Percentiles rank a stretch among this genome's conserved stretches.
These are phyloP conservation scores for Grantiella picta DNA, from an alignment of 2,113 vertebrate genomes.

Conservation along the genomic window DNA sequence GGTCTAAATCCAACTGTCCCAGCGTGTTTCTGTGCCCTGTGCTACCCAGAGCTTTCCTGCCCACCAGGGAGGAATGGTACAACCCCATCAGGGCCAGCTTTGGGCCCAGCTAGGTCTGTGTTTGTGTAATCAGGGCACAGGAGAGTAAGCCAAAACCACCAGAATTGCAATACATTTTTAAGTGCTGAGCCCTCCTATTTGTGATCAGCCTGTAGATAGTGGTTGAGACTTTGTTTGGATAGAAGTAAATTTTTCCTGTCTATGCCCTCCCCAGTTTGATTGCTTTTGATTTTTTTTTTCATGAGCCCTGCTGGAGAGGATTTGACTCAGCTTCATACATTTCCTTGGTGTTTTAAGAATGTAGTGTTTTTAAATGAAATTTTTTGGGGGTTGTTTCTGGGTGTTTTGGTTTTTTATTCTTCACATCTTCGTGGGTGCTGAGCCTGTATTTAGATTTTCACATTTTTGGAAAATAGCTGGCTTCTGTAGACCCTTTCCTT, in stretches of 20 bases:
- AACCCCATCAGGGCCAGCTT: not conserved
- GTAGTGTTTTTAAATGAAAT: not conserved
- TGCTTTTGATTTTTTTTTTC: not conserved
- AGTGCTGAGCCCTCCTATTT: not conserved
- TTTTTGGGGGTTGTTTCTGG: not conserved
- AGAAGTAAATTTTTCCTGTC: not conserved
- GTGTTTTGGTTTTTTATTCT: not conserved
- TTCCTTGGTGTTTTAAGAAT: not conserved
- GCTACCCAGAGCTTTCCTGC: not conserved
- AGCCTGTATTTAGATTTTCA: not conserved
- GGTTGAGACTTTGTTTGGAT: not conserved
- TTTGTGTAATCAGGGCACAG: not conserved
- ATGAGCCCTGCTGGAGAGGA: not conserved
- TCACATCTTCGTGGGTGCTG: not conserved
- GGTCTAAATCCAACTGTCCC: not conserved
- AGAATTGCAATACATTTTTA: not conserved
- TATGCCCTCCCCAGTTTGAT: not conserved
- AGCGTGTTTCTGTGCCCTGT: not conserved
- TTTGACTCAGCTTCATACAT: not conserved
- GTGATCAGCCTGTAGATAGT: not conserved
- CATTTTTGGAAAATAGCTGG: not conserved
- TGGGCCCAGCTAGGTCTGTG: not conserved
- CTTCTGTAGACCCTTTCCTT: not conserved
- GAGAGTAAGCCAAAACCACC: not conserved
- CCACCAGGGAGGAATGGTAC: not conserved